Percentiles rank a stretch among this genome's conserved stretches.
phyloP scores from a whole-genome alignment of 92 coral and sea anemone species.

The Epizoanthus scotinus region DNA sequence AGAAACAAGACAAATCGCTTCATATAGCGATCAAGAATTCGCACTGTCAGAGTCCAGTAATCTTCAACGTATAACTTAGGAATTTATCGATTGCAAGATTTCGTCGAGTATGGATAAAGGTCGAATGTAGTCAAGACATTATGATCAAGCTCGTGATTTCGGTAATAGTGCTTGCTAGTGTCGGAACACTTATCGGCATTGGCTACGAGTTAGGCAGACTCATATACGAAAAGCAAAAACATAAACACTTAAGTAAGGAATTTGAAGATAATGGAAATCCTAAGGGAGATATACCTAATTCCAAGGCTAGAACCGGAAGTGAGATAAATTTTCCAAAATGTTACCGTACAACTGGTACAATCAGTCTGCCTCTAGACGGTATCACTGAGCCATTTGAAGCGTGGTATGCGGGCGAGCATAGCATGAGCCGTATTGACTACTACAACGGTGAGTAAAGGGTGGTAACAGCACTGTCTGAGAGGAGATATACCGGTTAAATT shows the following conservation, averaged over 20 bases:
- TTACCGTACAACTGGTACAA: constrained; percentile 89
- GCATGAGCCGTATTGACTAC: constrained; percentile 92
- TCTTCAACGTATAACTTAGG: no score
- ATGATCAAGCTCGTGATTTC: background rate
- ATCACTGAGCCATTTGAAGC: constrained; percentile 95
- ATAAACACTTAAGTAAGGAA: background rate
- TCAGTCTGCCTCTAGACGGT: constrained; percentile 82
- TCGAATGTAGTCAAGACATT: background rate
- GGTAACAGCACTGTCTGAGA: background rate
- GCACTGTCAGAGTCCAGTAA: no score
- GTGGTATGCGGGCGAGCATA: constrained; percentile 79
- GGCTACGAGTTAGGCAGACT: constrained; percentile 27
- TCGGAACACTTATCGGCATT: constrained; percentile 21
- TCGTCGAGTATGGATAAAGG: background rate
- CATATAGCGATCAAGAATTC: no score
- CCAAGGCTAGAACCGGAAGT: background rate
- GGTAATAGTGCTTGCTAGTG: background rate
- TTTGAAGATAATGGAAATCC: constrained; percentile 17
- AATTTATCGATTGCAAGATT: no score
- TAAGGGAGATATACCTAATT: constrained; percentile 19
- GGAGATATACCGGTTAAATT: no score
- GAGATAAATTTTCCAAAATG: constrained; percentile 62
- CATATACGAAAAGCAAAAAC: background rate
- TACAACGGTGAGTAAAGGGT: constrained; percentile 70
- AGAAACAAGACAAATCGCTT: no score